These are phyloP conservation scores for Manduca sexta DNA, from an alignment of 1,140 invertebrate genomes.

Conservation along the genomic window DNA sequence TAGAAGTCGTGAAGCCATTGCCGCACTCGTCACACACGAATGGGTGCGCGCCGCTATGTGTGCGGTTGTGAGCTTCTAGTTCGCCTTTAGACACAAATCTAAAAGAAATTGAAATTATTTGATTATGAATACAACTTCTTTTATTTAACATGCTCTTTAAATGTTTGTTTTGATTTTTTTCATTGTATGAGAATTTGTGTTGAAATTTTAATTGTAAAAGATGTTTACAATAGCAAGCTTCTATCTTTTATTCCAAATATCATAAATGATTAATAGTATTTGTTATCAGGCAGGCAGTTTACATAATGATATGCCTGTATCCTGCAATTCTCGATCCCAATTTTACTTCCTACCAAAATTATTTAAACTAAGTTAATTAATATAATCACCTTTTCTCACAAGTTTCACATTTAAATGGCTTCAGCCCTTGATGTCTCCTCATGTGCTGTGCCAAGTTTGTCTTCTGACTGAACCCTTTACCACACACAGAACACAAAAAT, in stretches of 20 bases:
- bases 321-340: too few species aligned
- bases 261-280: too few species aligned
- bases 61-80: conserved; percentile 75
- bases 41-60: conserved; percentile 77
- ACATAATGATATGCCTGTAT: too few species aligned
- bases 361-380: neutral
- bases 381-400: conserved; percentile 56
- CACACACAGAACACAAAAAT: conserved; percentile 71
- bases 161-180: too few species aligned
- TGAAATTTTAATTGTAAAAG: too few species aligned
- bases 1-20: conserved; percentile 84
- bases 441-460: conserved; percentile 74
- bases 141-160: too few species aligned
- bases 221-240: too few species aligned
- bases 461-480: conserved; percentile 72
- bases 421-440: conserved; percentile 70
- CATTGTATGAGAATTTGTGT: too few species aligned
- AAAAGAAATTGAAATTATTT: conserved; percentile 22
- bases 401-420: conserved; percentile 71
- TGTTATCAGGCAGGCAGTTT: too few species aligned
- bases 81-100: conserved; percentile 73
- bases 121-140: too few species aligned
- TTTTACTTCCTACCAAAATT: too few species aligned
- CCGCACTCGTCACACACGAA: conserved; percentile 77
- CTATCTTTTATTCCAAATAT: too few species aligned